Evolutionary conservation across 2,797 vertebrate species (phyloP).

Genomic region (Silurus aristotelis): DNA sequence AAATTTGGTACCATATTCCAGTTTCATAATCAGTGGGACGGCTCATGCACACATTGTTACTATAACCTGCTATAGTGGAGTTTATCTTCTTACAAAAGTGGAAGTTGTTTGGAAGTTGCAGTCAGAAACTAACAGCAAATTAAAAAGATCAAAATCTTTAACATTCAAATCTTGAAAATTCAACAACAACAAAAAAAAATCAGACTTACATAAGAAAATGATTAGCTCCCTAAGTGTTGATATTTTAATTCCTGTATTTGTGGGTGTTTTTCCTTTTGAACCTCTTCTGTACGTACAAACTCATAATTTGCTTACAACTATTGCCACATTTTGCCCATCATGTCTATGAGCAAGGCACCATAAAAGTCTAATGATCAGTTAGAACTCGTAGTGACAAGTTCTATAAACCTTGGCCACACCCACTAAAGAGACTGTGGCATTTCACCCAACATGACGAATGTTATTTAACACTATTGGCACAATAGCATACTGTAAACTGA

Average conservation of each 20-base stretch:
- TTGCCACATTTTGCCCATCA: not conserved
- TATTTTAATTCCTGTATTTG: not conserved
- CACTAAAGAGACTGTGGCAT: not conserved
- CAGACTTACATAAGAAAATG: not conserved
- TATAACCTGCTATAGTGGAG: not conserved
- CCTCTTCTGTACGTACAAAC: not conserved
- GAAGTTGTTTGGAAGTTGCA: slow-evolving; percentile 3
- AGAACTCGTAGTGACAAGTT: slow-evolving; percentile 1
- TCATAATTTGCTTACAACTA: not conserved
- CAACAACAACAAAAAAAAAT: not conserved
- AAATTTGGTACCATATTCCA: slow-evolving; percentile 11
- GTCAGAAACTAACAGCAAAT: not conserved
- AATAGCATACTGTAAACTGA: slow-evolving; percentile 11
- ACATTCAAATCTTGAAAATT: not conserved
- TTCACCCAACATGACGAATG: not conserved
- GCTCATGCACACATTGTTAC: not conserved
- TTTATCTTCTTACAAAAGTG: not conserved
- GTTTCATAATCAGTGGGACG: not conserved
- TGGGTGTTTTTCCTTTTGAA: not conserved
- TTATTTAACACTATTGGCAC: not conserved
- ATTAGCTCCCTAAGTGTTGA: not conserved
- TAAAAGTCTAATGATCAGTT: not conserved
- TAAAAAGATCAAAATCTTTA: not conserved
- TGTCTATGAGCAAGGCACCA: not conserved
- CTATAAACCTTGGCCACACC: not conserved